Evolutionary conservation across 1,140 invertebrate genomes (phyloP).

Genomic region (Pseudachorutes palmiensis): DNA sequence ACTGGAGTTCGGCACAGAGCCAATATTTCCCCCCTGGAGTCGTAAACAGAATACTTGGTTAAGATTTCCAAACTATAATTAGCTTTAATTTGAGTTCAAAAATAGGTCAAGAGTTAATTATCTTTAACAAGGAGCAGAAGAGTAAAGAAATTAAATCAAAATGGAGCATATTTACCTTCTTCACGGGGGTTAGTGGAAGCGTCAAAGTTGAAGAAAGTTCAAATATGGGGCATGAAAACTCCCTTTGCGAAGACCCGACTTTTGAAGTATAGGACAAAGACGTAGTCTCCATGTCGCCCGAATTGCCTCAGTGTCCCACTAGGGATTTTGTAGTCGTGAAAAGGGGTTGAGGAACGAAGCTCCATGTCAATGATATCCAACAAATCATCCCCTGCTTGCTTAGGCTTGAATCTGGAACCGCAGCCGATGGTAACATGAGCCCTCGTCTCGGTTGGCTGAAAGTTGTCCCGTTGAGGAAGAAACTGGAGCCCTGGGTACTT

Average conservation of each 20-base stretch:
- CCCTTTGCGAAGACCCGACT: not conserved
- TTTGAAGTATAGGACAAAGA: constrained; percentile 27
- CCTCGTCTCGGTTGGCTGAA: constrained; percentile 20
- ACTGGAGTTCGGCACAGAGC: too few species aligned
- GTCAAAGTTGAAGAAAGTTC: too few species aligned
- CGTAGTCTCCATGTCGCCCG: constrained; percentile 15
- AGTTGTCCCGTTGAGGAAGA: constrained; percentile 18
- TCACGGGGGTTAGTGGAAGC: too few species aligned
- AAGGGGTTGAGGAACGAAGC: not conserved
- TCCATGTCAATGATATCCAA: constrained; percentile 31
- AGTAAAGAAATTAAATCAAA: too few species aligned
- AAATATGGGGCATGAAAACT: too few species aligned
- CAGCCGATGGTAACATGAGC: constrained; percentile 34
- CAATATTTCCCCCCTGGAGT: too few species aligned
- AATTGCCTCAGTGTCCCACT: constrained; percentile 28
- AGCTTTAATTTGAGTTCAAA: too few species aligned
- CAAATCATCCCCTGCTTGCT: constrained; percentile 31
- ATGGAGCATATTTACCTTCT: too few species aligned
- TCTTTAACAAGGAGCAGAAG: too few species aligned
- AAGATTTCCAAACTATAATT: too few species aligned
- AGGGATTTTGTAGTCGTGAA: constrained; percentile 21
- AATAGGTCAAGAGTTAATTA: too few species aligned
- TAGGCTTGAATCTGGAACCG: constrained; percentile 20
- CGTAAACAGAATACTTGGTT: too few species aligned
- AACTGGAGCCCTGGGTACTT: constrained; percentile 10